Base-by-base conservation (phyloP, 2,888 invertebrate genomes). In the Noctua pronuba region DNA sequence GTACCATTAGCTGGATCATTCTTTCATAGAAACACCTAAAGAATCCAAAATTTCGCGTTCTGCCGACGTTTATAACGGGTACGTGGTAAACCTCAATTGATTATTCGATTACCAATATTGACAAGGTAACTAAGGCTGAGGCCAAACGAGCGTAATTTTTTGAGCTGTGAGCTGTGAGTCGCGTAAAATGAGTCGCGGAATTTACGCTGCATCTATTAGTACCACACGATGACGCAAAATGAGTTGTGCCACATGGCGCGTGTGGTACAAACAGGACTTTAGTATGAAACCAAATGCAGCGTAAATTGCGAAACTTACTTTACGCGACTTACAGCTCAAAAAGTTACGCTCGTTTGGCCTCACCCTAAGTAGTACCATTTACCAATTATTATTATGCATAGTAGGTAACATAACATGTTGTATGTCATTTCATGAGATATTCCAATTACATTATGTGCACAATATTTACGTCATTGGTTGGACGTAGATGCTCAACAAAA, bases 401-500 rank as follows among this genome's bases (percentile, higher is more conserved):
- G 28, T 24, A 71, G 7, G 21, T 21, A 21, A 28, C 21, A 31
- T 21, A 62, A 38, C 13, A 72, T 10, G 16, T 49, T 73, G 38
- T 38, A 49, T 52, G 18, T 24, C 24, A 11, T 24, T 49, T 49
- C 7, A 49, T 49, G 21, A 31, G 11, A 13, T n/a, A n/a, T 31
- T 52, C 5, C 31, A 41, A 76, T 16, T n/a, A 21, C 55, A n/a
- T n/a, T 55, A 35, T 44, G 41, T 28, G 21, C 21, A 77, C 31
- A 49, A 44, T 75, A 76, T 28, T 75, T 77, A 76, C 35, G 55
- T 76, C 2, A 58, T n/a, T 76, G 16, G 3, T 35, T 31, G 21
- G 55, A 75, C 21, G 21, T 46, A 16, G 6, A 58, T 28, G 28
- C 4, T 31, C 18, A 31, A 60, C 28, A 60, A 28, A 58, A 58